These are phyloP conservation scores for Parapristionchus giblindavisi DNA, from an alignment of 2,888 invertebrate species.

Conservation along the genomic window DNA sequence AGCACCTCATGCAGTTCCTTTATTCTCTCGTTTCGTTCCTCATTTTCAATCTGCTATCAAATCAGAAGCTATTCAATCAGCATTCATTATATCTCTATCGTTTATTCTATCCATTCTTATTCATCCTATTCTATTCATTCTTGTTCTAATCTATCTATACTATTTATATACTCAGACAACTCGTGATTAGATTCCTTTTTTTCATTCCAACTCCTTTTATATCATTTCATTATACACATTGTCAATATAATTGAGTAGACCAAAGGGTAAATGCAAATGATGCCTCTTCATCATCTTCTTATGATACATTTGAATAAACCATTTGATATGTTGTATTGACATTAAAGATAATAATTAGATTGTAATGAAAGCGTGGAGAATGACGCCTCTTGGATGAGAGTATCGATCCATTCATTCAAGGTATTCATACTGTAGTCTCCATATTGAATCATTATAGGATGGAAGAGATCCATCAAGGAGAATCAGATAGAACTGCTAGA, in stretches of 20 bases:
- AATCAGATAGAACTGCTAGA: constrained; percentile 20
- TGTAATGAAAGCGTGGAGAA: too few relatives aligned
- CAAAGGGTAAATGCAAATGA: background rate
- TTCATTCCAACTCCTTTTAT: background rate
- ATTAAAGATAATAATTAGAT: background rate
- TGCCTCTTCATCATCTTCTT: too few relatives aligned
- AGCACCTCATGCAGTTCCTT: constrained; percentile 24
- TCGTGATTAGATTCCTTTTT: background rate
- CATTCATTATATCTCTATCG: background rate
- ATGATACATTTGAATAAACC: background rate
- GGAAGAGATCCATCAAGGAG: constrained; percentile 31
- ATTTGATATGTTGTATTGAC: background rate
- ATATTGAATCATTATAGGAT: background rate
- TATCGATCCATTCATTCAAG: too few relatives aligned
- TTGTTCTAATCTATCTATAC: constrained; percentile 19
- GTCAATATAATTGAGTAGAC: background rate
- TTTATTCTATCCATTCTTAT: constrained; percentile 15
- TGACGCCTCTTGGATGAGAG: too few relatives aligned
- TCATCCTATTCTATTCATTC: constrained; percentile 26
- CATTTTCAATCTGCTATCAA: constrained; percentile 29
- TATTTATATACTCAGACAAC: constrained; percentile 12
- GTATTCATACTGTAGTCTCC: too few relatives aligned
- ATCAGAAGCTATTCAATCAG: constrained; percentile 2
- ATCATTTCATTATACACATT: background rate
- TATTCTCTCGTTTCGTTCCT: constrained; percentile 34